Evolutionary conservation across 2,888 invertebrate genomes (phyloP), one percentile per base, ranked within the genome.

Genomic region (Strigamia maritima): DNA sequence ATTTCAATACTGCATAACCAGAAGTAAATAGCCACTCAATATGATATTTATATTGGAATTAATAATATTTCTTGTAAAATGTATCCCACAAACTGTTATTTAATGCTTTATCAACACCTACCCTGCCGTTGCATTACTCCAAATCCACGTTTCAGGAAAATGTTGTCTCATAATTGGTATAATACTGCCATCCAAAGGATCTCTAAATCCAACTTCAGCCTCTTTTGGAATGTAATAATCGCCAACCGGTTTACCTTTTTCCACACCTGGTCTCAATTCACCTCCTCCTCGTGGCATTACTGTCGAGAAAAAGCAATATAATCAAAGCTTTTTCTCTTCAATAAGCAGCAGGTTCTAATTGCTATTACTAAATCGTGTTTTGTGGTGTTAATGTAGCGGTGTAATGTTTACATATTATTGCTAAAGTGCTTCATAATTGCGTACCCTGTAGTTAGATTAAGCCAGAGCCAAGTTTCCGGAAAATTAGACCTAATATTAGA

Each of bases 141-240:
- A 91, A 82, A 91, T 87, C 92, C 92, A 92, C 77, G 91, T 92
- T 87, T 92, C 92, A 54, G 91, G 91, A 86, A 92, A 92, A 85
- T 89, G 87, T 86, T 89, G 90, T 83, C 92, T 88, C 74, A 90
- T 65, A 65, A 70, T 60, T 26, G 78, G 78, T 28, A 78, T 78
- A 60, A 65, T 60, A 14, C 35, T 78, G 24, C 78, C 78, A 35
- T 78, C 78, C 19, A 78, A 16, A 10, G 78, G 78, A 78, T 78
- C 78, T 44, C 65, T 60, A 35, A 78, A 78, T 22, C 78, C 78
- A 35, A 78, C 31, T 78, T 78, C 78, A 22, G 78, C 54, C 31
- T 78, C 78, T 35, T 78, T 78, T 19, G 78, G 78, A 24, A 78
- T 78, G 38, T 65, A 65, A 78, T 65, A 78, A 35, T 78, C 78